A percentile compares a stretch with the other conserved stretches of the same genome.
phyloP scores from a whole-genome alignment of 2,113 vertebrate species.

The Gopherus flavomarginatus region DNA sequence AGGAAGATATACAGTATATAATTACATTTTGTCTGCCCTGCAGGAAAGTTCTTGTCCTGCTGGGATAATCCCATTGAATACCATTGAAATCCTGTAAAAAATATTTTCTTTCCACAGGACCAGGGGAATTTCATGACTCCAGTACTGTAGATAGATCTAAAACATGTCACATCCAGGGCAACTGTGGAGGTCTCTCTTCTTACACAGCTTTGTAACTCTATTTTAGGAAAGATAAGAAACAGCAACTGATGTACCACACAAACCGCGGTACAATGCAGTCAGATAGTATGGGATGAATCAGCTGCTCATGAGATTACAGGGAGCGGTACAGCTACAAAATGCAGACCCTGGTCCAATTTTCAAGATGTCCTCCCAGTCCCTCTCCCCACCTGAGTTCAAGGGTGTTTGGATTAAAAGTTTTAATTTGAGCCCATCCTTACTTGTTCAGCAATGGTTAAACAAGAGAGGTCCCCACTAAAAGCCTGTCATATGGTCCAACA shows the following conservation, averaged over 20 bases:
- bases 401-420: not conserved
- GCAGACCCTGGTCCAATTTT: not conserved
- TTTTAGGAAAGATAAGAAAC: not conserved
- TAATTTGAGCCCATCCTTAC: not conserved
- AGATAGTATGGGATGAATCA: not conserved
- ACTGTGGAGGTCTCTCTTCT: not conserved
- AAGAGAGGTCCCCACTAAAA: not conserved
- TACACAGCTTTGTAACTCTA: not conserved
- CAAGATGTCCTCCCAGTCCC: not conserved
- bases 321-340: not conserved
- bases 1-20: not conserved
- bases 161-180: not conserved
- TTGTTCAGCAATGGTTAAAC: not conserved
- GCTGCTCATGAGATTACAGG: not conserved
- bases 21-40: not conserved
- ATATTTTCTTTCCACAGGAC: not conserved
- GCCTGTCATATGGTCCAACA: not conserved
- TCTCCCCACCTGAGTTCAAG: not conserved
- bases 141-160: not conserved
- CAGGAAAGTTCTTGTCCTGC: not conserved
- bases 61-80: not conserved
- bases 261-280: not conserved
- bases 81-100: not conserved
- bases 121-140: not conserved
- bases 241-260: rapidly evolving